Evolutionary conservation across 1,140 invertebrate species (phyloP), one percentile per base, ranked within the genome.

Genomic region (Nylanderia fulva): DNA sequence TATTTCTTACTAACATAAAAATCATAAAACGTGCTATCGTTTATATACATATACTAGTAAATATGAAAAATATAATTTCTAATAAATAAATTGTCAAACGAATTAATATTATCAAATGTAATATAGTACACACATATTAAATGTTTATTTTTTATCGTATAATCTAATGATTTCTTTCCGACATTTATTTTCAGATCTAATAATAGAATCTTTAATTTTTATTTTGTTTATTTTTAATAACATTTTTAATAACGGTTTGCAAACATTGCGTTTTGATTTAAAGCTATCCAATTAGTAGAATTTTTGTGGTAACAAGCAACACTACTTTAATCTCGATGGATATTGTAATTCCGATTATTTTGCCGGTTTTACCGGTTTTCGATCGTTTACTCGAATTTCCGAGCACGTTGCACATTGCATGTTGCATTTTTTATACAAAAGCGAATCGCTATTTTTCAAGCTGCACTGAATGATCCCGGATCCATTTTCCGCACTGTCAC

Each of bases 341-440:
- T n/a, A 13, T 80, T 6, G 66, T 13, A 45, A 72, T 72, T 45
- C 58, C 52, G 24, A 72, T 71, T 33, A 82, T 29, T n/a, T n/a
- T 15, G 24, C n/a, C 63, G 18, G 0, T 29, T n/a, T n/a, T 15
- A 18, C n/a, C 63, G 18, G 0, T 36, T 60, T 21, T 45, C 52
- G 52, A 72, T n/a, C n/a, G n/a, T n/a, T n/a, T n/a, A n/a, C n/a
- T n/a, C 56, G 13, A 36, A 71, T 33, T 42, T 56, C 33, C 42
- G 33, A 21, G 29, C 24, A 11, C n/a, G 15, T 11, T 58, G 24
- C 21, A 58, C 66, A 6, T 5, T 11, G 15, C 11, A 1, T 8
- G 24, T 77, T 63, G 1, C 21, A 36, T 77, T 63, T 79, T 68
- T 27, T 15, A 11, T 11, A 54, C 33, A 39, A 54, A 79, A 27